These are phyloP conservation scores for Cairina moschata DNA, from an alignment of 2,113 vertebrate species.

Conservation along the genomic window DNA sequence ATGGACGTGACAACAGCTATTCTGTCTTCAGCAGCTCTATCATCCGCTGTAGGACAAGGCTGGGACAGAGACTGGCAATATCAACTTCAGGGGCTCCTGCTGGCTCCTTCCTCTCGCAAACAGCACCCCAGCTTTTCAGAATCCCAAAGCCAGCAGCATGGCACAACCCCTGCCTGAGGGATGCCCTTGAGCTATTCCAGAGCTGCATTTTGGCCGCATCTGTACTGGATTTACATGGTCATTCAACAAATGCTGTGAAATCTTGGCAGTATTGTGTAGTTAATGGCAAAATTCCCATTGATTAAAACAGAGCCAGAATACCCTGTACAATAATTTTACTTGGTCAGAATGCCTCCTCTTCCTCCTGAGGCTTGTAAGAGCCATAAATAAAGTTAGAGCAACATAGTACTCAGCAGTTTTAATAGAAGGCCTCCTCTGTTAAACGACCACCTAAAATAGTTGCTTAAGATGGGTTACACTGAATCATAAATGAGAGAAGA, in stretches of 20 bases:
- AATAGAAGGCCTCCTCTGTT: constrained; percentile 54
- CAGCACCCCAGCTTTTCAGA: neutral
- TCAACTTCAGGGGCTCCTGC: neutral
- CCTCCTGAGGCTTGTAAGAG: constrained; percentile 45
- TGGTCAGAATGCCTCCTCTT: constrained; percentile 33
- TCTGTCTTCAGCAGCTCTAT: neutral
- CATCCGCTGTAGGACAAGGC: neutral
- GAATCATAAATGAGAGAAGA: constrained; percentile 25
- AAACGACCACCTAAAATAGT: constrained; percentile 45
- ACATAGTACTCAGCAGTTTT: constrained; percentile 29
- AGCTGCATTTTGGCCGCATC: neutral
- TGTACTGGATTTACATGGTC: neutral
- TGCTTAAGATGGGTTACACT: neutral
- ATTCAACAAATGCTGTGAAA: neutral
- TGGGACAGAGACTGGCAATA: neutral
- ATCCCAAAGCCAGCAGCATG: neutral
- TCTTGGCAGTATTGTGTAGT: neutral
- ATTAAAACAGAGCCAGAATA: constrained; percentile 34
- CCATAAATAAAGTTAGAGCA: constrained; percentile 49
- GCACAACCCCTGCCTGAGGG: neutral
- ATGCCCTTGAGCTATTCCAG: neutral
- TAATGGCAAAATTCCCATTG: neutral
- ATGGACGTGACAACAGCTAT: neutral
- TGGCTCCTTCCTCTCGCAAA: neutral
- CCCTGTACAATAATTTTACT: neutral